Evolutionary conservation across 1,140 invertebrate species (phyloP).

Genomic region (Halesus radiatus): DNA sequence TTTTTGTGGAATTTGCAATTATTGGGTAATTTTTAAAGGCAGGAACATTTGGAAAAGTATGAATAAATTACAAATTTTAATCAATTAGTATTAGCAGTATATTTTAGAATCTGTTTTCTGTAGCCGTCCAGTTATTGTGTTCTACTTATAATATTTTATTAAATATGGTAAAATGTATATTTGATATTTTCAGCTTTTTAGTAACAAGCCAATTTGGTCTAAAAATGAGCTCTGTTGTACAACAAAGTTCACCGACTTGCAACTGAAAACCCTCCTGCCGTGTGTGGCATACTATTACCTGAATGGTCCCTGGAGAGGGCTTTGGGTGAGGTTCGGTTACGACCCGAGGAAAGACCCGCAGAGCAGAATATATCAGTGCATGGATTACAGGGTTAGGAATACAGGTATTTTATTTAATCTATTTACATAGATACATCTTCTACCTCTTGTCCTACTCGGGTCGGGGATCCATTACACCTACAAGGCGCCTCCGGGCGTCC

Average conservation of each 20-base stretch:
- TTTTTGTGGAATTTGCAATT: no score
- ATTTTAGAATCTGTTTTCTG: no score
- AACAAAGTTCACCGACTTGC: slow-evolving; percentile 74
- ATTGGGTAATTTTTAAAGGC: no score
- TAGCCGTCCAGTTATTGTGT: no score
- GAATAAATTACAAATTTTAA: no score
- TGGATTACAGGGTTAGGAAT: slow-evolving; percentile 85
- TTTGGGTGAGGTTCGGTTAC: slow-evolving; percentile 89
- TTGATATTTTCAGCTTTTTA: slow-evolving; percentile 73
- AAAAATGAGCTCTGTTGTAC: slow-evolving; percentile 79
- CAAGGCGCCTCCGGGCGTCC: no score
- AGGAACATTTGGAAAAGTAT: no score
- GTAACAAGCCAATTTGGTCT: slow-evolving; percentile 88
- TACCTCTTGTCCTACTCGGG: no score
- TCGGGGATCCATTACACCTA: no score
- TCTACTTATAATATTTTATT: no score
- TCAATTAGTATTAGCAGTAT: no score
- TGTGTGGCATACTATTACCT: slow-evolving; percentile 86
- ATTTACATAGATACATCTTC: no score
- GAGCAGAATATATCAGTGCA: slow-evolving; percentile 85
- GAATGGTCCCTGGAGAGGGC: slow-evolving; percentile 89
- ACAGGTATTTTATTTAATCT: slow-evolving; percentile 1
- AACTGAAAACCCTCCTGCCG: slow-evolving; percentile 86
- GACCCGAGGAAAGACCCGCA: slow-evolving; percentile 86
- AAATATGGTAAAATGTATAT: not conserved